Evolutionary conservation across 2,888 invertebrate genomes (phyloP).

Genomic region (Neoascia interrupta): DNA sequence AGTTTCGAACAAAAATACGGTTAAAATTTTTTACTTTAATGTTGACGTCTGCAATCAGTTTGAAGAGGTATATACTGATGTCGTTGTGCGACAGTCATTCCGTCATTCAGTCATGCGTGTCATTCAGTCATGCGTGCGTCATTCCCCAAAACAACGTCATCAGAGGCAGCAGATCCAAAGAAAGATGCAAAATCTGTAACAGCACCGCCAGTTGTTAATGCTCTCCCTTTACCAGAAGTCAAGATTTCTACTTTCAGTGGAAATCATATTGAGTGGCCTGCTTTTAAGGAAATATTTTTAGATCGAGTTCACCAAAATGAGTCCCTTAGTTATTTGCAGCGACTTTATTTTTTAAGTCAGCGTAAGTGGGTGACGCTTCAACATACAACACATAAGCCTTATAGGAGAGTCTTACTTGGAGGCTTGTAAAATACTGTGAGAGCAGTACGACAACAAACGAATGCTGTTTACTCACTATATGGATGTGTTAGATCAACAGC

Average conservation of each 20-base stretch:
- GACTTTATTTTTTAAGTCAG: not conserved
- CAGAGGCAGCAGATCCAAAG: not conserved
- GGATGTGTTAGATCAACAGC: constrained; percentile 23
- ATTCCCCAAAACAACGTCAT: not conserved
- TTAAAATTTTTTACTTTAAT: too few species aligned
- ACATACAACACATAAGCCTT: not conserved
- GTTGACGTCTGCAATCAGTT: too few species aligned
- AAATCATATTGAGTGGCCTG: not conserved
- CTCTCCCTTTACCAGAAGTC: not conserved
- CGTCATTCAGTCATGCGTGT: too few species aligned
- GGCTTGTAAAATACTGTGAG: not conserved
- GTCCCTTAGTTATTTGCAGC: not conserved
- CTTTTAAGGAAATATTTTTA: not conserved
- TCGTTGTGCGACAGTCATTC: too few species aligned
- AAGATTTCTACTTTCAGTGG: too few species aligned
- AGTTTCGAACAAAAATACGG: too few species aligned
- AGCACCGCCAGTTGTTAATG: not conserved
- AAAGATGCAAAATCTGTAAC: too few species aligned
- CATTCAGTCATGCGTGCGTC: not conserved
- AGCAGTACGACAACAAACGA: not conserved
- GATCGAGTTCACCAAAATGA: not conserved
- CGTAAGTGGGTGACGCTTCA: too few species aligned
- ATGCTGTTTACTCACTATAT: constrained; percentile 15
- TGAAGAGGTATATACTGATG: too few species aligned
- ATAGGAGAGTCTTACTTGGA: not conserved